Evolutionary conservation across 2,113 vertebrate genomes (phyloP).

Genomic region (Myiagra hebetior): DNA sequence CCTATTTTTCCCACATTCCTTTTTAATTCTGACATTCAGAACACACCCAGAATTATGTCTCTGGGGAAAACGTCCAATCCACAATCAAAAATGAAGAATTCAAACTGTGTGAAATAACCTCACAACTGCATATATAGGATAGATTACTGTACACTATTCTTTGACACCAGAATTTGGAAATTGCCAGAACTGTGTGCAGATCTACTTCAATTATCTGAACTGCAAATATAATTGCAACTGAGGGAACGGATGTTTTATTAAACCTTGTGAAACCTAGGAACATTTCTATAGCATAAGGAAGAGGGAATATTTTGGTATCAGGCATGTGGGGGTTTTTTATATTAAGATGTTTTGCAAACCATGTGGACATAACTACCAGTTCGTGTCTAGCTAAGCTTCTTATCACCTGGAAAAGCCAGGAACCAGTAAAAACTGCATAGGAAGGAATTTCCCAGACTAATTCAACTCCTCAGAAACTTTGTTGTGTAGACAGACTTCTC

Average conservation of each 20-base stretch:
- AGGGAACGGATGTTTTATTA: not conserved
- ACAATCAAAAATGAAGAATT: not conserved
- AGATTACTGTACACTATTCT: not conserved
- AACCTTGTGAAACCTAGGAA: not conserved
- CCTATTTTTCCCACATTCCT: not conserved
- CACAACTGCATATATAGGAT: not conserved
- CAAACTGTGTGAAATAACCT: not conserved
- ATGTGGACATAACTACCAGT: not conserved
- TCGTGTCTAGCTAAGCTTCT: not conserved
- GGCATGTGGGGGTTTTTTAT: accelerated
- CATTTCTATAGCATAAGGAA: not conserved
- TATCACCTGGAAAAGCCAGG: not conserved
- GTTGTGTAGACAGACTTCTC: not conserved
- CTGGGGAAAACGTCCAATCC: not conserved
- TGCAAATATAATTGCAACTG: not conserved
- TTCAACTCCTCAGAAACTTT: not conserved
- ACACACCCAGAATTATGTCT: not conserved
- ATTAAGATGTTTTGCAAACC: not conserved
- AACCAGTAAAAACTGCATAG: not conserved
- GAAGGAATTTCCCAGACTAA: not conserved
- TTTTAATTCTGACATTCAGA: not conserved
- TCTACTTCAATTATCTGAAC: not conserved
- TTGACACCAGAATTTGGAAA: not conserved
- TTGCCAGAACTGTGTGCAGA: not conserved
- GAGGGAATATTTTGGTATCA: not conserved